These are phyloP conservation scores for Drosophila kepulauana DNA, from an alignment of 1,140 invertebrate species.

Conservation along the genomic window DNA sequence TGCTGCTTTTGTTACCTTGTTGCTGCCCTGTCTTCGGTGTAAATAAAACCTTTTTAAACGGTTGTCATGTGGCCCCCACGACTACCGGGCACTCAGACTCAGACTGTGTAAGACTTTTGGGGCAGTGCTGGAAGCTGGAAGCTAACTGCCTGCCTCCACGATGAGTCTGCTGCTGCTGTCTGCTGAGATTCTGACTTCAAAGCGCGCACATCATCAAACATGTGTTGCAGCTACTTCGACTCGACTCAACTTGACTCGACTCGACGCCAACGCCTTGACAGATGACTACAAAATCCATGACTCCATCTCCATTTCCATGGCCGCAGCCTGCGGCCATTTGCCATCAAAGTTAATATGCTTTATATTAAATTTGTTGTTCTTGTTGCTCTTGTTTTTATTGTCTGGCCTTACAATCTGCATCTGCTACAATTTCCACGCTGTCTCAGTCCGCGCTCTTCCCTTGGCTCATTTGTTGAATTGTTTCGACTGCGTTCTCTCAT, in stretches of 20 bases:
- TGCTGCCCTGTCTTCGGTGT: slow-evolving; percentile 66
- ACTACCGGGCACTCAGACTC: slow-evolving; percentile 29
- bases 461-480: slow-evolving; percentile 45
- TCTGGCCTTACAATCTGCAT: slow-evolving; percentile 70
- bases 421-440: slow-evolving; percentile 59
- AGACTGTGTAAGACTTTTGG: slow-evolving; percentile 8
- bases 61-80: slow-evolving; percentile 72
- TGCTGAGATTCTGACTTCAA: slow-evolving; percentile 60
- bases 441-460: neutral
- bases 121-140: neutral
- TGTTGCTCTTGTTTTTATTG: slow-evolving; percentile 37
- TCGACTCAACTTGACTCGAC: neutral
- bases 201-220: slow-evolving; percentile 78
- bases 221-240: slow-evolving; percentile 56
- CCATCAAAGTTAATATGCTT: slow-evolving; percentile 81
- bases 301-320: slow-evolving; percentile 20
- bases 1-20: slow-evolving; percentile 10
- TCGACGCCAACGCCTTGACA: slow-evolving; percentile 49
- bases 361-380: slow-evolving; percentile 80
- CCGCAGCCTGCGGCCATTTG: slow-evolving; percentile 63
- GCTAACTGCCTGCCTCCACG: slow-evolving; percentile 58
- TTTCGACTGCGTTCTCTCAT: slow-evolving; percentile 60
- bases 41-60: slow-evolving; percentile 84
- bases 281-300: slow-evolving; percentile 48
- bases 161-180: slow-evolving; percentile 11